Base-by-base conservation (phyloP, 2,797 vertebrate species). In the Cercopithecus diana region DNA sequence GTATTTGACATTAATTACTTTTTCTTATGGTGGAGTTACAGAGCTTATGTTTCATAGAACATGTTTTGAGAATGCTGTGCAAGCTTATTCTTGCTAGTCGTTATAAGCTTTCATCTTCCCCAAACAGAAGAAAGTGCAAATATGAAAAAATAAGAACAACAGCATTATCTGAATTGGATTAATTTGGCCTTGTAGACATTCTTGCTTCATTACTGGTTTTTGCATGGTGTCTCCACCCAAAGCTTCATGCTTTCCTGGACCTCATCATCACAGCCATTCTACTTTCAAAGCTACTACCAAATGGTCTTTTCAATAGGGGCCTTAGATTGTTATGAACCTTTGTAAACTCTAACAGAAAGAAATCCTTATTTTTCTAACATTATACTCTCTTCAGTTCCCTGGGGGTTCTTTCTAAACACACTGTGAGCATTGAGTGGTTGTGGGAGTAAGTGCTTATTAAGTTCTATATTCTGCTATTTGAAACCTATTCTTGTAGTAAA, bases 381-480 rank as follows among this genome's bases (percentile, higher is more conserved):
- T 36, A 14, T 57, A 33, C 13, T 95, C 36, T 30, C 1, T 82
- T 79, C 1, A 33, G 14, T 55, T 41, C 41, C 43, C 14, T 43
- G 36, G 39, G 80, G 3, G 33, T 33, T 89, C 41, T 73, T 92
- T 94, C 28, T 58, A 77, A 50, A 88, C 1, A 33, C 6, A 41
- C 88, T 77, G 73, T 79, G 43, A 92, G 8, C 72, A 50, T 28
- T 81, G 75, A 90, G 86, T 94, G 41, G 43, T 84, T 93, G 75
- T 92, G 88, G 76, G 57, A 86, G 41, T 55, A 88, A 84, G 76
- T 93, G 45, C 39, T 97, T 96, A 88, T 93, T 86, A 95, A 92
- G n/a, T 50, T 88, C 95, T 94, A 93, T 89, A 77, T 95, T 94
- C 80, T 95, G 14, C 73, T 96, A 43, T 88, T 91, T 94, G 96